Evolutionary conservation across 1,140 invertebrate species (phyloP), one percentile per base, ranked within the genome.

Genomic region (Heliothis subflexa): DNA sequence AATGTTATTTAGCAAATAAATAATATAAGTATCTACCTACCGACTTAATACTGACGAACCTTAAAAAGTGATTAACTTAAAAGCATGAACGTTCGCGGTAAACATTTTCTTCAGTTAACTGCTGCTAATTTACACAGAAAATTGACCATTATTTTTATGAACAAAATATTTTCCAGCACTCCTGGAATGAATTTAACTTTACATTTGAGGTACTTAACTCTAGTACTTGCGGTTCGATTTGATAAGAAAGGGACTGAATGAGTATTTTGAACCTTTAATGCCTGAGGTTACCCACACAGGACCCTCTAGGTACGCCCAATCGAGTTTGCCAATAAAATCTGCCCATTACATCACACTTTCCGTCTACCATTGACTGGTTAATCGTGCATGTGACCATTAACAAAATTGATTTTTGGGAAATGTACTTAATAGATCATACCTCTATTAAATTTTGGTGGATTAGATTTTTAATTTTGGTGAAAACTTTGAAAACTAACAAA

Each of bases 281-380:
- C 50, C 50, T 11, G 50, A 55, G 68, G 68, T 40, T 71, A 71
- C 50, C 50, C 50, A 55, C 68, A 71, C 68, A 55, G 40, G 50
- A 54, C 68, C 68, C 50, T 68, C 7, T 16, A 12, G 54, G 49
- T 71, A 71, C 68, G 50, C 50, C 50, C 68, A 71, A 71, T 71
- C 68, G 50, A 54, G 55, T 54, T 54, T 25, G 50, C 50, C 50
- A 71, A 71, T 71, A 71, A 71, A 71, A 71, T 71, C 49, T 71
- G 68, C 13, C 50, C 50, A 71, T 71, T 71, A 55, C 50, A 52
- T 50, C 68, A 52, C 50, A 71, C 68, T 40, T 16, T 71, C 14
- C 68, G 25, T 28, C 50, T 50, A 14, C 25, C 68, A 55, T 55
- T 55, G 25, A 55, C 16, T 55, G 68, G 50, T 71, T 71, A 71